Percentiles rank a stretch among this genome's conserved stretches.
Conservation (phyloP, 2,113 vertebrate species). For the Hoplias malabaricus region DNA sequence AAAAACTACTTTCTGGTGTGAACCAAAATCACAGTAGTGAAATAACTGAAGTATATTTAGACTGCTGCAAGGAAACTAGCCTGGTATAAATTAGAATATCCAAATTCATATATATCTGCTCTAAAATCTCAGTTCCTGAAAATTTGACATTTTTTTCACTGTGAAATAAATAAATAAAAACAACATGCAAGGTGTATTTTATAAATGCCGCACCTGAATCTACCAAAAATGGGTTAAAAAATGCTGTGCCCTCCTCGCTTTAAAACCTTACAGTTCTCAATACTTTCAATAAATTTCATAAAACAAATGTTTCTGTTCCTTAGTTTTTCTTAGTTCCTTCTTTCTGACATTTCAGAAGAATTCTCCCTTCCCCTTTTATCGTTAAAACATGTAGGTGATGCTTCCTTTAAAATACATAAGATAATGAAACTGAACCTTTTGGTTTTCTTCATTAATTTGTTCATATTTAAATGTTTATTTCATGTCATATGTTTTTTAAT, state of each 20-base stretch:
- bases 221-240: background rate
- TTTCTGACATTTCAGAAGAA: background rate
- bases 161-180: too few species aligned
- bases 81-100: too few species aligned
- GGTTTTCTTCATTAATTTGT: background rate
- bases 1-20: too few species aligned
- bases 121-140: too few species aligned
- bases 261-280: background rate
- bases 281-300: background rate
- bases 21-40: too few species aligned
- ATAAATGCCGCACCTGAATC: too few species aligned
- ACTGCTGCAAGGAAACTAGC: too few species aligned
- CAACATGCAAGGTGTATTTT: too few species aligned
- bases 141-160: too few species aligned
- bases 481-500: background rate
- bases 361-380: background rate
- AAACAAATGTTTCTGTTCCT: constrained; percentile 46
- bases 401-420: background rate
- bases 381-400: too few species aligned
- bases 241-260: background rate
- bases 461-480: background rate
- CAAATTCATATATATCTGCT: too few species aligned
- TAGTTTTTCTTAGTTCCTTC: constrained; percentile 35
- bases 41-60: too few species aligned
- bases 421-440: background rate